Conservation (phyloP, 1,140 invertebrate genomes). For the Akabosia matsudoensis region DNA sequence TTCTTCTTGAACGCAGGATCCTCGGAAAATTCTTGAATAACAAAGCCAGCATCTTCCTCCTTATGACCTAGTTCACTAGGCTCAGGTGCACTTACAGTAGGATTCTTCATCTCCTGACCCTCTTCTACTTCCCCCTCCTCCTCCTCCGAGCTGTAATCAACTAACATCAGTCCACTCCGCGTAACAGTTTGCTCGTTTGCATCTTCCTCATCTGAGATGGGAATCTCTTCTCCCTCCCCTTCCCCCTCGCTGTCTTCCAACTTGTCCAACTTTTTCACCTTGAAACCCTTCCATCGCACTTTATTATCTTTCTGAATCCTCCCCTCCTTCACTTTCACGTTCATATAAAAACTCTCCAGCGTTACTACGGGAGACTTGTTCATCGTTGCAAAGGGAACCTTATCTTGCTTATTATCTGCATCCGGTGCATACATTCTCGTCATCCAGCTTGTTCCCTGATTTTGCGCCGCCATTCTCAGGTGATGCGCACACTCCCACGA, state of each 20-base stretch:
- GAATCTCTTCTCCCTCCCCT: background rate
- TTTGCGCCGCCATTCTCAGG: background rate
- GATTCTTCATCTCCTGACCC: no score
- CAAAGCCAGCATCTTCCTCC: background rate
- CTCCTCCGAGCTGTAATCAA: background rate
- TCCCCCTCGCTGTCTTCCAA: background rate
- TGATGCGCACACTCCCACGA: background rate
- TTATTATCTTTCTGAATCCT: background rate
- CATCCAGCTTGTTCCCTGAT: background rate
- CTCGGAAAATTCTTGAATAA: background rate
- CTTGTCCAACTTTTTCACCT: background rate
- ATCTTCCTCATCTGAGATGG: constrained; percentile 7
- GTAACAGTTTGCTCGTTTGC: background rate
- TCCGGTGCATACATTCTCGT: constrained; percentile 11
- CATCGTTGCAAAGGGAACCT: background rate
- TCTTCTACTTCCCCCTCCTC: background rate
- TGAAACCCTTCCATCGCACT: background rate
- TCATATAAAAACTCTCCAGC: constrained; percentile 3
- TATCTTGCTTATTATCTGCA: background rate
- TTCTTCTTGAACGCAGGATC: background rate
- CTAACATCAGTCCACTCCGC: background rate
- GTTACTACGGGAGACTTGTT: background rate
- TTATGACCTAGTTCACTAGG: background rate
- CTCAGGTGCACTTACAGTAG: no score
- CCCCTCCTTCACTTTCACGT: background rate